Conservation (phyloP, 2,113 vertebrate species). For the Phyllostomus hastatus region DNA sequence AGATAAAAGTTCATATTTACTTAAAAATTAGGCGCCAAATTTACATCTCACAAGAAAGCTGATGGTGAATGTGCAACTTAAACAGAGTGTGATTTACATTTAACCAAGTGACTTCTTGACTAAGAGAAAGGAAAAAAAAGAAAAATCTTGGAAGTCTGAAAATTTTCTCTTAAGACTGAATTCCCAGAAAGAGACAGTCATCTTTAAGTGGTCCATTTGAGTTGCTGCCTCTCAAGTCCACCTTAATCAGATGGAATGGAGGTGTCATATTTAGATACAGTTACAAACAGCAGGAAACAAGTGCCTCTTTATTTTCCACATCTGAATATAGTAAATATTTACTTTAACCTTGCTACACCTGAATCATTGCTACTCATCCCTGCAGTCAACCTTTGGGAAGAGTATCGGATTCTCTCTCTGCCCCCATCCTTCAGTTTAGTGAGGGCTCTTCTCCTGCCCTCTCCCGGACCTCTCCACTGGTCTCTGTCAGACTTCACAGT, state of each 20-base stretch:
- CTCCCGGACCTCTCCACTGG: neutral
- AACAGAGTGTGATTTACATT: neutral
- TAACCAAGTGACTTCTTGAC: neutral
- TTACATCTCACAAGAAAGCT: neutral
- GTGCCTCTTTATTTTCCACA: neutral
- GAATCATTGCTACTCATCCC: neutral
- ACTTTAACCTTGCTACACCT: neutral
- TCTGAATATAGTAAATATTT: neutral
- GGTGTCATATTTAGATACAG: neutral
- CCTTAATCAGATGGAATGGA: neutral
- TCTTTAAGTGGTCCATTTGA: neutral
- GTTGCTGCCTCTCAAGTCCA: neutral
- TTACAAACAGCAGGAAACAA: neutral
- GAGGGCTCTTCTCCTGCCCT: neutral
- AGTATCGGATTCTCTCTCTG: neutral
- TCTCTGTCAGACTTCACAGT: neutral
- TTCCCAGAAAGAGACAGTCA: neutral
- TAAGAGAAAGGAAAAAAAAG: neutral
- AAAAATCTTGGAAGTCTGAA: neutral
- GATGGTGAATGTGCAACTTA: neutral
- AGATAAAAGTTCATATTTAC: neutral
- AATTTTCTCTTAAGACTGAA: neutral
- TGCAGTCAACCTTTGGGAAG: neutral
- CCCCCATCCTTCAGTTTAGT: neutral
- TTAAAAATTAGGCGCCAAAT: neutral